Evolutionary conservation across 2,888 invertebrate genomes (phyloP).

Genomic region (Ernsta delagoae): DNA sequence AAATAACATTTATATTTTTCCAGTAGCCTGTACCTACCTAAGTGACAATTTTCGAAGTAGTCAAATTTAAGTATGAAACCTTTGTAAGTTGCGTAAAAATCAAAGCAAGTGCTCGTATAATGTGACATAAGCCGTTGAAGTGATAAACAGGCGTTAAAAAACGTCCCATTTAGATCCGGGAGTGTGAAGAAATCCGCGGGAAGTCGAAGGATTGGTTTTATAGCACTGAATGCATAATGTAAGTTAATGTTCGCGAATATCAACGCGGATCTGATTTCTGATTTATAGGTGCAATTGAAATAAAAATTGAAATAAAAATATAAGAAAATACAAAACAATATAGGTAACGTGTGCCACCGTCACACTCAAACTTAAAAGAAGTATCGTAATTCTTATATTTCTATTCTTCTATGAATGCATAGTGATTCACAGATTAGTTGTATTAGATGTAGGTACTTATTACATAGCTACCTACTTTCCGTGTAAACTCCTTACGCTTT

Average conservation of each 20-base stretch:
- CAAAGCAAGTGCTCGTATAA: constrained; percentile 53
- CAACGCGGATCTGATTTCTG: constrained; percentile 28
- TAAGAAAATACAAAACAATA: too few species aligned
- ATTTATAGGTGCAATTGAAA: constrained; percentile 35
- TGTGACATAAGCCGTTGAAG: constrained; percentile 60
- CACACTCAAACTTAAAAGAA: too few species aligned
- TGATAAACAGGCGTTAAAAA: constrained; percentile 62
- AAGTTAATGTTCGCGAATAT: constrained; percentile 48
- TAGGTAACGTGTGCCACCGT: too few species aligned
- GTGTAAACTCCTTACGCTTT: too few species aligned
- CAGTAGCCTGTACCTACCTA: too few species aligned
- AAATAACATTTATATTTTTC: too few species aligned
- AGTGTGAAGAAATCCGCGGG: constrained; percentile 68
- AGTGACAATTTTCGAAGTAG: too few species aligned
- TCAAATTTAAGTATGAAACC: background rate
- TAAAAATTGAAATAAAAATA: background rate
- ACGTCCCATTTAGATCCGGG: constrained; percentile 56
- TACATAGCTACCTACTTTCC: too few species aligned
- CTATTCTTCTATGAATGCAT: too few species aligned
- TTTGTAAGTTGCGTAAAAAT: constrained; percentile 56
- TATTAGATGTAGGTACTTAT: too few species aligned
- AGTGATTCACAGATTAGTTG: too few species aligned
- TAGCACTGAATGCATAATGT: constrained; percentile 70
- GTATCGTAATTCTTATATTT: too few species aligned
- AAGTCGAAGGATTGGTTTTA: constrained; percentile 73